Percentiles rank a stretch among this genome's conserved stretches.
phyloP scores from a whole-genome alignment of 2,113 vertebrate species.

The Toxotes jaculatrix region DNA sequence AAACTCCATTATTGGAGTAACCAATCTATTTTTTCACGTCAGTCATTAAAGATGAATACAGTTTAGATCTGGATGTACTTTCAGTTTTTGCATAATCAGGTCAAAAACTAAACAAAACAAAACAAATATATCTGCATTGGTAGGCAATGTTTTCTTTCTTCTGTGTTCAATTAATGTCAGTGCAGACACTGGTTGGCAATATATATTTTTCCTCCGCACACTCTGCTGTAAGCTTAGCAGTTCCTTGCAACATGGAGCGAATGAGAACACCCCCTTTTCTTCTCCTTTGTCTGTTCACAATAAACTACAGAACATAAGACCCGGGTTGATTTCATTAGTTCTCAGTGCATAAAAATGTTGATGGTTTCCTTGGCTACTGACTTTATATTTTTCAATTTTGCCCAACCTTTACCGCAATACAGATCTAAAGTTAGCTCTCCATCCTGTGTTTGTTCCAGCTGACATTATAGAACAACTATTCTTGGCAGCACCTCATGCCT shows the following conservation, averaged over 20 bases:
- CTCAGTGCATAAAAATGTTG: neutral
- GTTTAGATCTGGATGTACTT: conserved; percentile 33
- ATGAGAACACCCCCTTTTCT: neutral
- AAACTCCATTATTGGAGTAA: conserved; percentile 48
- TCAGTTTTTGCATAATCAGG: conserved; percentile 48
- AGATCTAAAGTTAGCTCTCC: conserved; percentile 1
- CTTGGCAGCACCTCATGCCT: conserved; percentile 4
- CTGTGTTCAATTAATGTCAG: conserved; percentile 35
- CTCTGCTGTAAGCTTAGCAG: conserved; percentile 21
- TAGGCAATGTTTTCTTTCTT: conserved; percentile 21
- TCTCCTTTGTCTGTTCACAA: conserved; percentile 19
- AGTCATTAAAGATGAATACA: conserved; percentile 41
- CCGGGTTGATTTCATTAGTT: conserved; percentile 15
- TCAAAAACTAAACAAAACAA: conserved; percentile 39
- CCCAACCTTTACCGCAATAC: neutral
- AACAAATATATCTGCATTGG: conserved; percentile 22
- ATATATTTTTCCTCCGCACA: neutral
- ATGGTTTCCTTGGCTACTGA: conserved; percentile 19
- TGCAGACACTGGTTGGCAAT: conserved; percentile 10
- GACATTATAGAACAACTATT: conserved; percentile 16
- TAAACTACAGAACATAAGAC: neutral
- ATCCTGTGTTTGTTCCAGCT: neutral
- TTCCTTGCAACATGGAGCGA: neutral
- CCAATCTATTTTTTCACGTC: conserved; percentile 7
- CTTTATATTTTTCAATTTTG: neutral